phyloP scores from a whole-genome alignment of 2,797 vertebrate species.

The Xiphorhynchus erythropygius region DNA sequence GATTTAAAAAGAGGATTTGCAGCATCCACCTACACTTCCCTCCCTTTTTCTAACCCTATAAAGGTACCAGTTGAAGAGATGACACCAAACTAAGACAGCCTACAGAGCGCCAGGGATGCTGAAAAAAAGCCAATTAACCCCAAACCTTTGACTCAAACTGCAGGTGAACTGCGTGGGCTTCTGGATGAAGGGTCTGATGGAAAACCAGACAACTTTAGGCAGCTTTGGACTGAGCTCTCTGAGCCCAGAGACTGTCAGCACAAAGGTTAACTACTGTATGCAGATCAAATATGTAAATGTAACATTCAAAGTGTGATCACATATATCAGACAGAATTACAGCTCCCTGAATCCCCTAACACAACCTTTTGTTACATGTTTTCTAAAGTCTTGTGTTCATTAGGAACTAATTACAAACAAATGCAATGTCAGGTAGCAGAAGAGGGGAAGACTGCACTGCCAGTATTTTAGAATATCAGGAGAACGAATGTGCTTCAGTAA shows the following conservation, averaged over 20 bases:
- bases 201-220: conserved; percentile 17
- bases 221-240: neutral
- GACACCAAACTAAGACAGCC: neutral
- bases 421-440: neutral
- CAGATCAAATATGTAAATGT: conserved; percentile 69
- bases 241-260: conserved; percentile 26
- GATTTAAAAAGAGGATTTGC: neutral
- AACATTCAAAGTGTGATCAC: conserved; percentile 61
- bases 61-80: neutral
- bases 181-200: neutral
- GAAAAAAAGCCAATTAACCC: conserved; percentile 53
- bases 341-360: neutral
- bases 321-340: conserved; percentile 44
- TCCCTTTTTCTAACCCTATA: neutral
- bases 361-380: neutral
- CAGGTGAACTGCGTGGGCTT: neutral
- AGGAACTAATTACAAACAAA: conserved; percentile 37
- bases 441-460: neutral
- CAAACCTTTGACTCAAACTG: conserved; percentile 6
- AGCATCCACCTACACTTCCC: neutral
- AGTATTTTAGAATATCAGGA: neutral
- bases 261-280: conserved; percentile 58
- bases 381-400: neutral
- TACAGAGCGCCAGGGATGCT: neutral
- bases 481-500: rapidly evolving